Evolutionary conservation across 1,140 invertebrate genomes (phyloP).

Genomic region (Cheumatopsyche charites): DNA sequence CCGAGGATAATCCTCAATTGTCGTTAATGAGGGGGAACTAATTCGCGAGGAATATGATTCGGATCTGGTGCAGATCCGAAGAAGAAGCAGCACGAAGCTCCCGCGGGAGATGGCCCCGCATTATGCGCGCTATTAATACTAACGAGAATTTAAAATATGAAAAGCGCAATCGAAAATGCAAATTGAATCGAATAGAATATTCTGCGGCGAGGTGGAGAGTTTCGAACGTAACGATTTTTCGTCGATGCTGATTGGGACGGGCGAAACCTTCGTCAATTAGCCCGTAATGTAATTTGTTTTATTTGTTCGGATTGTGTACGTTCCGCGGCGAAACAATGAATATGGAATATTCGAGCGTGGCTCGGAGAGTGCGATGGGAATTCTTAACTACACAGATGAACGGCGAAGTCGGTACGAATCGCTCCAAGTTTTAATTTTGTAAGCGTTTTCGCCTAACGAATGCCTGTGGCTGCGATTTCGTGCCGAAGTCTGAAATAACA

Average conservation of each 20-base stretch:
- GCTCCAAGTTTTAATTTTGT: constrained; percentile 25
- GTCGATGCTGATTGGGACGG: too few relatives aligned
- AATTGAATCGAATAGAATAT: too few relatives aligned
- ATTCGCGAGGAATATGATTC: constrained; percentile 27
- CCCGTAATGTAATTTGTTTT: too few relatives aligned
- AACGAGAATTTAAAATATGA: constrained; percentile 10
- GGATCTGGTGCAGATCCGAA: constrained; percentile 9
- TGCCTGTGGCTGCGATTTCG: constrained; percentile 20
- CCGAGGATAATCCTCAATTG: constrained; percentile 30
- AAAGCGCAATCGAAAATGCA: constrained; percentile 2
- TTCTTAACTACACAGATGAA: constrained; percentile 5
- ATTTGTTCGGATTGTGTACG: not conserved
- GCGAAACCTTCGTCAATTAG: too few relatives aligned
- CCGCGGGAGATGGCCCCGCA: not conserved
- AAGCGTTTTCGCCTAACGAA: constrained; percentile 23
- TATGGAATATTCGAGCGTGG: not conserved
- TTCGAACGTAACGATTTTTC: too few relatives aligned
- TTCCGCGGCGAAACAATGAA: constrained; percentile 5
- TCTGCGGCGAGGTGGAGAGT: too few relatives aligned
- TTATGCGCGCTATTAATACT: not conserved
- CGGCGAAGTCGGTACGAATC: not conserved
- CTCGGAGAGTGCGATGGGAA: not conserved
- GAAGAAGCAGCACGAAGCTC: not conserved
- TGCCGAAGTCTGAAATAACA: constrained; percentile 30
- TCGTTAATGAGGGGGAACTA: constrained; percentile 42